Conservation (phyloP, 2,797 vertebrate genomes). For the Scolopax bukidnonensis region DNA sequence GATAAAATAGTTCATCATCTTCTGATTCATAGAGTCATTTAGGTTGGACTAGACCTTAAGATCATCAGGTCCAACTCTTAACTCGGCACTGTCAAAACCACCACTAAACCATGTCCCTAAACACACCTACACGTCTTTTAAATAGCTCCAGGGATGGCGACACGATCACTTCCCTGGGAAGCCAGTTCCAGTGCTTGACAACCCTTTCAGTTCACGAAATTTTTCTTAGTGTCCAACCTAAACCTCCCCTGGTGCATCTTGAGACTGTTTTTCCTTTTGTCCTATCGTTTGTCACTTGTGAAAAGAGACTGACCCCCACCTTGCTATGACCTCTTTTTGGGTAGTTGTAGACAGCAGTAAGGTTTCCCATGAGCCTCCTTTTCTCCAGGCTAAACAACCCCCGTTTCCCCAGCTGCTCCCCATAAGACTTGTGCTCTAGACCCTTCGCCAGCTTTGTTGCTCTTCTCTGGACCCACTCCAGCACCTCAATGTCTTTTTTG, state of each 20-base stretch:
- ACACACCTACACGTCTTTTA: neutral
- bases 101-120: neutral
- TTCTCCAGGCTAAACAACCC: neutral
- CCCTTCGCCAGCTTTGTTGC: neutral
- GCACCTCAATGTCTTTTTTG: neutral
- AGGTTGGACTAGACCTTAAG: neutral
- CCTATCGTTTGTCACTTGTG: neutral
- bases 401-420: neutral
- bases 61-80: neutral
- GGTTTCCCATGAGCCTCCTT: neutral
- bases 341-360: neutral
- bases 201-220: neutral
- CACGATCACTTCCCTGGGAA: neutral
- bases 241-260: neutral
- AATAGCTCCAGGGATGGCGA: neutral
- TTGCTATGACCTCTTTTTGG: neutral
- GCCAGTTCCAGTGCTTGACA: neutral
- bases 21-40: neutral
- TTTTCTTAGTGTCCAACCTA: neutral
- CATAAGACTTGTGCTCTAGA: neutral
- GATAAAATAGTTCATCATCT: neutral
- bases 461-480: neutral
- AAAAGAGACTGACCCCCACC: neutral
- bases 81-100: neutral
- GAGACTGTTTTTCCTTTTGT: neutral